Conservation (phyloP, 1,140 invertebrate species). For the Lordiphosa clarofinis region DNA sequence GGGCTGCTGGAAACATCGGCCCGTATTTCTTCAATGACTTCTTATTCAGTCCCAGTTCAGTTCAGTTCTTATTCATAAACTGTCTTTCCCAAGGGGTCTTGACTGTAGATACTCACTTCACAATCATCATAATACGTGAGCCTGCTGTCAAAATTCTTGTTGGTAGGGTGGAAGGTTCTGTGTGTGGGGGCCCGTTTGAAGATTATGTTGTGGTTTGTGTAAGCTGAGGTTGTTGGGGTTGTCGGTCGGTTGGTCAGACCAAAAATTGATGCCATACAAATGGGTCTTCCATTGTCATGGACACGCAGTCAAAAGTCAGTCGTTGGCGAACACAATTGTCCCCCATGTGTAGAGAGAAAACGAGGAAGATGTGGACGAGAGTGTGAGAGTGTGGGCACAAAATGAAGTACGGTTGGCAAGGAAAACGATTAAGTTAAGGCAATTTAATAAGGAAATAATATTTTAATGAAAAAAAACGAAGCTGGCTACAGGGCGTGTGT, state of each 20-base stretch:
- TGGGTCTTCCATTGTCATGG: slow-evolving; percentile 56
- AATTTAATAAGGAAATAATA: slow-evolving; percentile 78
- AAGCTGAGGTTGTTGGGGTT: slow-evolving; percentile 15
- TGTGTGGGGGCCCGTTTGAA: slow-evolving; percentile 37
- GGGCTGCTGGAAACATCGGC: too few species aligned
- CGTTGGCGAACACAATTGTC: slow-evolving; percentile 45
- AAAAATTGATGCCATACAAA: slow-evolving; percentile 59
- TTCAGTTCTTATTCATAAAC: too few species aligned
- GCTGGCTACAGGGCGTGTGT: too few species aligned
- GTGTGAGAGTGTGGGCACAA: not conserved
- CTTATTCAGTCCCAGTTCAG: too few species aligned
- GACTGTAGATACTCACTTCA: slow-evolving; percentile 11
- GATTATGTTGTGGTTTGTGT: slow-evolving; percentile 56
- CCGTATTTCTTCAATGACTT: too few species aligned
- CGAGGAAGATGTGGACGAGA: too few species aligned
- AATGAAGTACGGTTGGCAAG: slow-evolving; percentile 17
- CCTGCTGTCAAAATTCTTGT: slow-evolving; percentile 10
- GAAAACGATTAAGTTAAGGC: slow-evolving; percentile 64
- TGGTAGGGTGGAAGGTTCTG: not conserved
- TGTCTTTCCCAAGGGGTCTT: not conserved
- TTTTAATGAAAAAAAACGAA: too few species aligned
- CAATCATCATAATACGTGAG: slow-evolving; percentile 24
- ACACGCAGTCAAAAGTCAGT: slow-evolving; percentile 46
- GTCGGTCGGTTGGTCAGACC: too few species aligned
- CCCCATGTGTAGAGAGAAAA: slow-evolving; percentile 16